phyloP scores from a whole-genome alignment of 2,797 vertebrate genomes.

The Enteromius thamalakanensis region DNA sequence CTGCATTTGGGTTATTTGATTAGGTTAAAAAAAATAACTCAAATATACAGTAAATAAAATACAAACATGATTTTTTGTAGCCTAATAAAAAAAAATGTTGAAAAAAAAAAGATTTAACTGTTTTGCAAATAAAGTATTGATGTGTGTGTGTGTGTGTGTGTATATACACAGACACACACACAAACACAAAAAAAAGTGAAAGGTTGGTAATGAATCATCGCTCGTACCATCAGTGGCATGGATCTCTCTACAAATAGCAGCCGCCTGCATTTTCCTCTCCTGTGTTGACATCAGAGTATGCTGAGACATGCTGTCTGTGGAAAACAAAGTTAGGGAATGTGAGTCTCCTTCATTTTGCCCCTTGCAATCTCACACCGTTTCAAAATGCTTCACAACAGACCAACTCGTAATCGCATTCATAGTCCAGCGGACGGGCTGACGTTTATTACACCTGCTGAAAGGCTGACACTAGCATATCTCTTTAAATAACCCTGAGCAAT shows the following conservation, averaged over 20 bases:
- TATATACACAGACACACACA: not conserved
- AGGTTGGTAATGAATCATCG: not conserved
- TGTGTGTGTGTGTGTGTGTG: too few relatives aligned
- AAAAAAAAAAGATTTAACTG: too few relatives aligned
- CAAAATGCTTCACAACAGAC: conserved; percentile 26
- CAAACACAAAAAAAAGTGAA: not conserved
- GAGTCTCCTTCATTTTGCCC: conserved; percentile 51
- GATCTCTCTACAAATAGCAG: conserved; percentile 91
- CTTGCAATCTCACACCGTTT: not conserved
- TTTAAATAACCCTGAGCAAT: conserved; percentile 78
- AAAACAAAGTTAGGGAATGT: conserved; percentile 53
- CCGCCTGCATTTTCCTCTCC: conserved; percentile 90
- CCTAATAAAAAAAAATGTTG: too few relatives aligned
- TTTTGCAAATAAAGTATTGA: too few relatives aligned
- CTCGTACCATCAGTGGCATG: conserved; percentile 83
- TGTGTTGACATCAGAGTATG: conserved; percentile 84
- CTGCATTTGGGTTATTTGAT: too few relatives aligned
- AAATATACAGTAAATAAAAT: too few relatives aligned
- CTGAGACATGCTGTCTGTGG: conserved; percentile 84
- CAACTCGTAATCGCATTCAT: conserved; percentile 29
- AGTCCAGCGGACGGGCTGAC: conserved; percentile 56
- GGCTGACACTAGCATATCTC: conserved; percentile 76
- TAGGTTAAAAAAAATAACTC: too few relatives aligned
- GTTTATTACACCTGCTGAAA: conserved; percentile 70
- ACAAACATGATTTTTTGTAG: too few relatives aligned